Conservation (phyloP, 2,888 invertebrate genomes). For the Vesta saturnalis region DNA sequence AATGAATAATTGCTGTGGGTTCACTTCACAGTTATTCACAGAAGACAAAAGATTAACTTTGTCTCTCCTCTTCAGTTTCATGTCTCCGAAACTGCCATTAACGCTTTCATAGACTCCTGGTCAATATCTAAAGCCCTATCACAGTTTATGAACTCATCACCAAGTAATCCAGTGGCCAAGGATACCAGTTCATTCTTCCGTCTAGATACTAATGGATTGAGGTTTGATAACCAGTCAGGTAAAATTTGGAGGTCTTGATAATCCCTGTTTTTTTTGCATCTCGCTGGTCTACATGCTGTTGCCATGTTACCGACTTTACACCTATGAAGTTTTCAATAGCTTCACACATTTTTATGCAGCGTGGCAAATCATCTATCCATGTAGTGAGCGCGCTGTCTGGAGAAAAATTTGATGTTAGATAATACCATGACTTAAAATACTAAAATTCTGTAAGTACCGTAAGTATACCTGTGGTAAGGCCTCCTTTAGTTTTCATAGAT, state of each 20-base stretch:
- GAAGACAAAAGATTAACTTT: background rate
- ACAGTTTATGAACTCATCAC: background rate
- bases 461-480: too few species aligned
- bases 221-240: background rate
- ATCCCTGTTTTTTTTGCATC: background rate
- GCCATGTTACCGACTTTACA: too few species aligned
- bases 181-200: slow-evolving; percentile 2
- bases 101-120: too few species aligned
- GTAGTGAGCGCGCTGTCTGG: slow-evolving; percentile 1
- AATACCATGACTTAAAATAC: too few species aligned
- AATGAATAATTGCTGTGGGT: too few species aligned
- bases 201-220: background rate
- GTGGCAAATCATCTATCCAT: slow-evolving; percentile 3
- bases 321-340: too few species aligned
- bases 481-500: too few species aligned
- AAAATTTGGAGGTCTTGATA: background rate
- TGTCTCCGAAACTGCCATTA: too few species aligned
- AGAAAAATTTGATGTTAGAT: background rate
- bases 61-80: background rate
- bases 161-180: too few species aligned
- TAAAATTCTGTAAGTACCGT: too few species aligned
- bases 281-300: background rate
- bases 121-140: background rate
- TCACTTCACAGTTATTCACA: too few species aligned
- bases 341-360: too few species aligned